Conservation (phyloP, 1,140 invertebrate species). For the Eubasilissa regina region DNA sequence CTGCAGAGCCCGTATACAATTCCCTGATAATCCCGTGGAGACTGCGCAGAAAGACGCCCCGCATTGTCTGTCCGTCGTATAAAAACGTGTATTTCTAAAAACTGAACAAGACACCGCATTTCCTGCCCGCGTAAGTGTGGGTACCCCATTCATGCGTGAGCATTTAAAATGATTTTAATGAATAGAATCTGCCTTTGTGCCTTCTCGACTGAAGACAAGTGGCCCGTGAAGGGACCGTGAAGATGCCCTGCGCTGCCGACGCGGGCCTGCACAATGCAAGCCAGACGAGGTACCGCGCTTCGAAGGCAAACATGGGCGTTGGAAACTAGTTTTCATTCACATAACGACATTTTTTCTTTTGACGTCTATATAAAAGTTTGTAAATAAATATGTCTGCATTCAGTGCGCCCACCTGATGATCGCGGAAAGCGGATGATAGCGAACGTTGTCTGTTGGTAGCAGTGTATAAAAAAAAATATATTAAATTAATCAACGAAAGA, state of each 20-base stretch:
- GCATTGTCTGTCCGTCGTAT: constrained; percentile 42
- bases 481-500: no score
- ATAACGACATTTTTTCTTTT: constrained; percentile 26
- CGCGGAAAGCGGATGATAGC: not conserved
- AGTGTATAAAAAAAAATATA: no score
- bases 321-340: constrained; percentile 12
- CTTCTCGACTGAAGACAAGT: constrained; percentile 59
- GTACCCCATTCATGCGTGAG: constrained; percentile 48
- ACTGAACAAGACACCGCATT: constrained; percentile 58
- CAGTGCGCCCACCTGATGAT: constrained; percentile 10
- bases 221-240: constrained; percentile 43
- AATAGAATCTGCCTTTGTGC: constrained; percentile 59
- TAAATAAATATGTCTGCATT: constrained; percentile 25
- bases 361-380: constrained; percentile 5
- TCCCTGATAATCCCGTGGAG: constrained; percentile 28
- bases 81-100: constrained; percentile 53
- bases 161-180: constrained; percentile 51
- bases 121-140: constrained; percentile 54
- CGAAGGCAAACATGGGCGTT: constrained; percentile 29
- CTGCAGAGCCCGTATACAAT: constrained; percentile 24
- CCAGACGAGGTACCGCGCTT: constrained; percentile 9
- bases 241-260: constrained; percentile 2
- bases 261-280: not conserved
- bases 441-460: no score
- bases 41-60: constrained; percentile 10